Conservation (phyloP, 2,797 vertebrate species). For the Eidolon dupreanum region DNA sequence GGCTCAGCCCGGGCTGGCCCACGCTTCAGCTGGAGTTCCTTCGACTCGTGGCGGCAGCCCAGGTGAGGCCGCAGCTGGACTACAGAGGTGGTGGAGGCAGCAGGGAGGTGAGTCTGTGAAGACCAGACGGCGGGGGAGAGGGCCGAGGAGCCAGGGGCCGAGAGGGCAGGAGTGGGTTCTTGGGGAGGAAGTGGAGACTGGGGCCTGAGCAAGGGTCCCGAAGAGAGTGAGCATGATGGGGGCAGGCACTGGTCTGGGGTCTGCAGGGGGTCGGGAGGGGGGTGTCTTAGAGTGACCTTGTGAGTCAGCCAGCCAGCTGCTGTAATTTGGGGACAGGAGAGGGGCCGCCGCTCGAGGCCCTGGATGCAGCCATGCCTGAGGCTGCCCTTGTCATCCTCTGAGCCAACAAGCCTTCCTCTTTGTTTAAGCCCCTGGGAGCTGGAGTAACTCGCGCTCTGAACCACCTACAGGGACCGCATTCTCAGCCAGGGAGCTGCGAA, state of each 20-base stretch:
- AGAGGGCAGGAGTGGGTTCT: too few species aligned
- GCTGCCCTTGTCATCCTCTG: not conserved
- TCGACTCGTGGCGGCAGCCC: not conserved
- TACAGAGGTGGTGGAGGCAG: accelerated
- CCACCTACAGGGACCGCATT: not conserved
- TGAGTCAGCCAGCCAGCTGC: not conserved
- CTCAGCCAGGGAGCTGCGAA: not conserved
- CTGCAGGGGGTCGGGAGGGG: not conserved
- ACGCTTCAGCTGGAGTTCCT: not conserved
- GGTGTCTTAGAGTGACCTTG: not conserved
- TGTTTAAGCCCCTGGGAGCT: not conserved
- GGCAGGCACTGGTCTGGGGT: not conserved
- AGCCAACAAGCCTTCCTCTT: not conserved
- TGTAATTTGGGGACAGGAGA: not conserved
- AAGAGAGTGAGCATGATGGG: not conserved
- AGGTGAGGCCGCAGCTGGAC: not conserved
- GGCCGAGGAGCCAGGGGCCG: not conserved
- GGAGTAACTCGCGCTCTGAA: not conserved
- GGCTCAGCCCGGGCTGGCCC: not conserved
- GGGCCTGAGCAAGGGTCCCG: not conserved
- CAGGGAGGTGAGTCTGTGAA: not conserved
- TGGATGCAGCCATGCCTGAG: not conserved
- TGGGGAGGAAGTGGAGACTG: not conserved
- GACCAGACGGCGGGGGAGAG: too few species aligned
- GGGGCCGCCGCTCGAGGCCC: not conserved